Conservation (phyloP, 2,797 vertebrate species). For the Buphagus erythrorhynchus region DNA sequence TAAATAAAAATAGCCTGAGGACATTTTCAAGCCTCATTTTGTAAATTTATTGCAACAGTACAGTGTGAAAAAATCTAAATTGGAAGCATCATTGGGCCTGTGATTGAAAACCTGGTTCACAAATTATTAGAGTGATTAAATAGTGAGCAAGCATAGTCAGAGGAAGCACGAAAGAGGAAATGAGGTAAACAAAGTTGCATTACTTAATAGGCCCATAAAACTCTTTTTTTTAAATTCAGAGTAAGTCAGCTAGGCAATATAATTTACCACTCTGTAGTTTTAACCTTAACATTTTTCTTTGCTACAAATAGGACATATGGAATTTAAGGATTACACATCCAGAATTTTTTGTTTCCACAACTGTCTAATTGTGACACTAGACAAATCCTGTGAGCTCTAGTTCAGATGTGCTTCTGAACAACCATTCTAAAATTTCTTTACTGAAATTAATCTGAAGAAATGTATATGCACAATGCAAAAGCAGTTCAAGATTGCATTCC, state of each 20-base stretch:
- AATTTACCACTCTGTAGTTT: neutral
- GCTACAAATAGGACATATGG: accelerated
- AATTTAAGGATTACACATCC: neutral
- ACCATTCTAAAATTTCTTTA: neutral
- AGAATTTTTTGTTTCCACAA: neutral
- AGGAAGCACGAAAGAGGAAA: neutral
- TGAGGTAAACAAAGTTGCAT: neutral
- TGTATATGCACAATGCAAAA: neutral
- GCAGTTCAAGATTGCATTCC: accelerated
- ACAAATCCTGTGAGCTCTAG: neutral
- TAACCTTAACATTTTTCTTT: neutral
- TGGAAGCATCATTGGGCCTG: neutral
- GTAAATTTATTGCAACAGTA: neutral
- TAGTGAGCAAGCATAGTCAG: neutral
- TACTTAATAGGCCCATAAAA: neutral
- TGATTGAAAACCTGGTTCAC: constrained; percentile 8
- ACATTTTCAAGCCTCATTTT: constrained; percentile 55
- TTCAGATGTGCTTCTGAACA: neutral
- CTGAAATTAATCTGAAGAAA: neutral
- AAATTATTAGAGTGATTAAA: constrained; percentile 24
- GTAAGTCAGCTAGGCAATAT: neutral
- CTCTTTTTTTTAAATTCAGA: neutral
- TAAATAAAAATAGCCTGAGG: constrained; percentile 6
- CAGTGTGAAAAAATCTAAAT: constrained; percentile 25
- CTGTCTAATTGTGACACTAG: neutral